Evolutionary conservation across 2,113 vertebrate species (phyloP).

Genomic region (Gobius niger): DNA sequence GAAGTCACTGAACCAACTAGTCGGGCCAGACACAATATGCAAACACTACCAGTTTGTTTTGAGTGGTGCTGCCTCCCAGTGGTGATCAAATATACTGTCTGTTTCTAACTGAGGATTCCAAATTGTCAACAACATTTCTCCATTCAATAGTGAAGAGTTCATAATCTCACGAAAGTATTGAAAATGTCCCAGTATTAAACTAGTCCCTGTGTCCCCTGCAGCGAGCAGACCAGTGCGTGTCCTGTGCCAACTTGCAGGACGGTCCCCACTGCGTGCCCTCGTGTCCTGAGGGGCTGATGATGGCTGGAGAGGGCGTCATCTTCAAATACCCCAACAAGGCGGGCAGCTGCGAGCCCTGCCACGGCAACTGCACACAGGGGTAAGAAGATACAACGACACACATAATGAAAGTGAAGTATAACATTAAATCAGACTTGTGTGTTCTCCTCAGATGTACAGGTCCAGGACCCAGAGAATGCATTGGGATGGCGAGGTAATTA

Average conservation of each 20-base stretch:
- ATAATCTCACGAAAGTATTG: too few relatives aligned
- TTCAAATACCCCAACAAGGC: slow-evolving; percentile 84
- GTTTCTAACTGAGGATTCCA: too few relatives aligned
- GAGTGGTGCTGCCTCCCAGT: slow-evolving; percentile 41
- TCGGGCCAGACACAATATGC: neutral
- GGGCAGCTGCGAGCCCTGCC: slow-evolving; percentile 83
- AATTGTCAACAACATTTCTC: neutral
- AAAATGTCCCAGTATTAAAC: too few relatives aligned
- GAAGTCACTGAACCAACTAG: neutral
- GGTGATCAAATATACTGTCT: neutral
- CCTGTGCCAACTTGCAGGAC: slow-evolving; percentile 81
- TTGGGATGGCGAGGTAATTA: slow-evolving; percentile 34
- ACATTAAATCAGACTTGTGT: neutral
- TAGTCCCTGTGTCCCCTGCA: slow-evolving; percentile 39
- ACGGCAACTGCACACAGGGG: slow-evolving; percentile 86
- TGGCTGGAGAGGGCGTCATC: slow-evolving; percentile 85
- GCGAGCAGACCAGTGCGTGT: slow-evolving; percentile 85
- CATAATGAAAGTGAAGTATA: neutral
- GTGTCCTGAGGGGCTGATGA: slow-evolving; percentile 85
- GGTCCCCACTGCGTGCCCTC: slow-evolving; percentile 87
- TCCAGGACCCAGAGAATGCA: slow-evolving; percentile 77
- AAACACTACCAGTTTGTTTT: neutral
- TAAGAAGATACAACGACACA: slow-evolving; percentile 49
- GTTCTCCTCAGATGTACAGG: slow-evolving; percentile 79
- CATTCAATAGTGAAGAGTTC: too few relatives aligned